phyloP scores from a whole-genome alignment of 2,888 invertebrate genomes.

The Uloborus plumipes region DNA sequence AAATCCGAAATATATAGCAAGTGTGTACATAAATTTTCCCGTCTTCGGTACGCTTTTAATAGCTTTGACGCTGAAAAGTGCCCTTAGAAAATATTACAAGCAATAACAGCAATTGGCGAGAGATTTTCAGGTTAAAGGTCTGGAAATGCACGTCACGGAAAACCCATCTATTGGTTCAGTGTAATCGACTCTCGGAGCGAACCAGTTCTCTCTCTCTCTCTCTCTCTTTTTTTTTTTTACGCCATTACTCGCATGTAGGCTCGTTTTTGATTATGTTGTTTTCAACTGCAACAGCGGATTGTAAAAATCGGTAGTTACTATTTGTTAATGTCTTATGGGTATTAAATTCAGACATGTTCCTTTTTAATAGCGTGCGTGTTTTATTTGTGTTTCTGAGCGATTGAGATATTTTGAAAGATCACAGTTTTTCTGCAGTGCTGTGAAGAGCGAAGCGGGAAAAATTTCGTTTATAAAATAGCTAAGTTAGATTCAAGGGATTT shows the following conservation, averaged over 20 bases:
- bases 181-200: background rate
- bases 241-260: slow-evolving; percentile 5
- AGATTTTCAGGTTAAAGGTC: slow-evolving; percentile 40
- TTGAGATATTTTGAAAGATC: no score
- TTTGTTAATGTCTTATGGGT: slow-evolving; percentile 40
- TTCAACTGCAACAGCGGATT: slow-evolving; percentile 19
- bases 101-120: slow-evolving; percentile 56
- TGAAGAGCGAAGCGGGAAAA: no score
- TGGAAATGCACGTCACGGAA: slow-evolving; percentile 38
- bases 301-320: slow-evolving; percentile 42
- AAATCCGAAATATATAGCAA: slow-evolving; percentile 2
- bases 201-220: no score
- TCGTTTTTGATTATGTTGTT: slow-evolving; percentile 18
- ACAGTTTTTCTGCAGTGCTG: no score
- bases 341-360: slow-evolving; percentile 8
- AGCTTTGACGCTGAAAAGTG: slow-evolving; percentile 29
- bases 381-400: no score
- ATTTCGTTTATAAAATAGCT: no score
- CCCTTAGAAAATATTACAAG: slow-evolving; percentile 50
- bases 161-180: slow-evolving; percentile 1
- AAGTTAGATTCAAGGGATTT: no score
- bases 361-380: slow-evolving; percentile 3
- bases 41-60: slow-evolving; percentile 9
- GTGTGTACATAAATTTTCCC: slow-evolving; percentile 38
- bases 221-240: no score